These are phyloP conservation scores for Channa striata DNA, from an alignment of 2,797 vertebrate species.

Conservation along the genomic window DNA sequence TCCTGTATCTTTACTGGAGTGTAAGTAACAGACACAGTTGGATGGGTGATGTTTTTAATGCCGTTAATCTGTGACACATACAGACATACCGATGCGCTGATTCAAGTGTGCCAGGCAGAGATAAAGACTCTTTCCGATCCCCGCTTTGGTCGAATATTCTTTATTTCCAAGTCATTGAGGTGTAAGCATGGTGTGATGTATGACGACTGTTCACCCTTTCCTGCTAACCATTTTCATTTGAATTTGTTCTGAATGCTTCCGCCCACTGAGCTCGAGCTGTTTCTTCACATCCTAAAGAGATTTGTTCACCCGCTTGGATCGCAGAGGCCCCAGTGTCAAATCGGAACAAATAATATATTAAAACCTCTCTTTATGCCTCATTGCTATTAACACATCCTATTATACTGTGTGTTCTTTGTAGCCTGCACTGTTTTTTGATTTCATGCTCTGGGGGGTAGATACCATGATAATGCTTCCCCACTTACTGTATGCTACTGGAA, in stretches of 20 bases:
- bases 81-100: constrained; percentile 37
- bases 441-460: constrained; percentile 69
- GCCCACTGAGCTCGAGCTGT: constrained; percentile 59
- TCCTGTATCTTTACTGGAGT: constrained; percentile 18
- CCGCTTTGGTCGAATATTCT: constrained; percentile 53
- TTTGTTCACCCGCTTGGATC: constrained; percentile 70
- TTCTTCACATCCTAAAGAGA: constrained; percentile 70
- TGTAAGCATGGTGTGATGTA: constrained; percentile 67
- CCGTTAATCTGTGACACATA: constrained; percentile 46
- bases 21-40: constrained; percentile 35
- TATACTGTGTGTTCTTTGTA: constrained; percentile 69
- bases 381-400: constrained; percentile 80
- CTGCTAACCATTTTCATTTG: constrained; percentile 67
- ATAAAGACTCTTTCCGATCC: constrained; percentile 56
- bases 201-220: constrained; percentile 62
- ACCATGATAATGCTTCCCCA: constrained; percentile 56
- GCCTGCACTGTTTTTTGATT: constrained; percentile 63
- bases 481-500: constrained; percentile 70
- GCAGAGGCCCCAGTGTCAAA: constrained; percentile 66
- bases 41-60: constrained; percentile 50
- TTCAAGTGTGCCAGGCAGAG: constrained; percentile 54
- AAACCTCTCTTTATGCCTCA: constrained; percentile 73
- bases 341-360: constrained; percentile 76
- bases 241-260: constrained; percentile 70
- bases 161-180: constrained; percentile 73